Base-by-base conservation (phyloP, 2,888 invertebrate genomes). In the Agonopterix alstromeriana region DNA sequence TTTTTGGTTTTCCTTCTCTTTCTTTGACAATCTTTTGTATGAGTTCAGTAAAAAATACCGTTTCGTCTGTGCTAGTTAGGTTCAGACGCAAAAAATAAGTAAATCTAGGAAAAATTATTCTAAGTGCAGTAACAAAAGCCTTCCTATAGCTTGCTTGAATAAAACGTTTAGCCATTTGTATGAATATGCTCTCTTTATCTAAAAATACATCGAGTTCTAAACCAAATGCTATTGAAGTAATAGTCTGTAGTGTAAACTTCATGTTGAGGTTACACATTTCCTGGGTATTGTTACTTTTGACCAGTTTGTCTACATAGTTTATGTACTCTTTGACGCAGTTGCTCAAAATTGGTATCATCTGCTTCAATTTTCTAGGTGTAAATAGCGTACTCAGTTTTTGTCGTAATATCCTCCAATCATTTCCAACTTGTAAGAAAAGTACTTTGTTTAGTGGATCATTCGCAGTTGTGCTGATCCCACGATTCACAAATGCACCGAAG, bases 281-380 rank as follows among this genome's bases (percentile, higher is more conserved):
- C 17, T 60, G 57, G 48, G 65, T 65, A 0, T 44, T 12, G n/a
- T 59, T 40, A 2, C 54, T 51, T 2, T 47, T 9, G 1, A 51
- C 57, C 7, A 56, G 3, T 3, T 51, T 50, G 47, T 65, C 58
- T 11, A 78, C 47, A 52, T 70, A 63, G 0, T 70, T 48, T 2
- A 65, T 46, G 17, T 77, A 69, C 40, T 58, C 61, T n/a, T 75
- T 65, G 3, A 63, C 66, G 8, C 59, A 52, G 42, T 62, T 57
- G 3, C 52, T 52, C 2, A 80, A 48, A 4, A 68, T 17, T 46
- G 57, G 49, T 12, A 74, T 58, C 52, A 64, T 65, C 11, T 61
- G 65, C 46, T 66, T 76, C 7, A 76, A 53, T 56, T 77, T 80
- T 5, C 63, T 66, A 1, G 72, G 53, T 10, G 77, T 75, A 44